Evolutionary conservation across 2,888 invertebrate species (phyloP).

Genomic region (Macropis europaea): DNA sequence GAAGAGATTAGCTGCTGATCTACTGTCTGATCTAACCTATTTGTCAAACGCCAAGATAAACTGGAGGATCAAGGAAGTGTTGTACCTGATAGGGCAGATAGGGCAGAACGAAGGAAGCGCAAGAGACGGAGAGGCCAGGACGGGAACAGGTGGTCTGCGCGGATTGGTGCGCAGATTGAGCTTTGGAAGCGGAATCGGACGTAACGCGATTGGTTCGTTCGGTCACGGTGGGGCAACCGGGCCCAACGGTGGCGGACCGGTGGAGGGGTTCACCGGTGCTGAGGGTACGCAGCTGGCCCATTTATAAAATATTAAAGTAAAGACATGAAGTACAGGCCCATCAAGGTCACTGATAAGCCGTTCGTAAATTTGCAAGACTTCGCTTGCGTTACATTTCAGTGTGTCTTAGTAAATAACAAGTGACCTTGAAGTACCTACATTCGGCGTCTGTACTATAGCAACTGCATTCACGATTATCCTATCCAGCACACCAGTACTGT

Average conservation of each 20-base stretch:
- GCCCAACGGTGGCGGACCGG: constrained; percentile 31
- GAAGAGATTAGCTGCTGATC: too few species aligned
- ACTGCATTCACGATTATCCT: too few species aligned
- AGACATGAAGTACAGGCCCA: too few species aligned
- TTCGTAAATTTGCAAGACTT: too few species aligned
- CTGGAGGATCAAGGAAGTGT: constrained; percentile 14
- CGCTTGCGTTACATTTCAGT: too few species aligned
- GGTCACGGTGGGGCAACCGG: constrained; percentile 44
- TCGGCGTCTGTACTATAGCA: too few species aligned
- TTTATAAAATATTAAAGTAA: too few species aligned
- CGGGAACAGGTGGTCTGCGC: constrained; percentile 54
- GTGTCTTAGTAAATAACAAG: too few species aligned
- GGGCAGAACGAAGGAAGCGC: constrained; percentile 52
- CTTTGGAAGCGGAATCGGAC: constrained; percentile 57
- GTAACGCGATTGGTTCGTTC: constrained; percentile 49
- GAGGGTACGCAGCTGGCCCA: constrained; percentile 31
- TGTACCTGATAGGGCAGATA: constrained; percentile 8
- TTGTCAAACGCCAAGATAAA: constrained; percentile 8
- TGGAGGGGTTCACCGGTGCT: constrained; percentile 23
- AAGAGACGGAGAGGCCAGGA: constrained; percentile 30
- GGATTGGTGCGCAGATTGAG: constrained; percentile 69
- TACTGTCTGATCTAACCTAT: too few species aligned
- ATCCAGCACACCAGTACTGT: too few species aligned
- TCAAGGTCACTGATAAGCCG: too few species aligned
- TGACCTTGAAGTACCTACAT: too few species aligned